Evolutionary conservation across 1,140 invertebrate genomes (phyloP).

Genomic region (Holotrichia oblita): DNA sequence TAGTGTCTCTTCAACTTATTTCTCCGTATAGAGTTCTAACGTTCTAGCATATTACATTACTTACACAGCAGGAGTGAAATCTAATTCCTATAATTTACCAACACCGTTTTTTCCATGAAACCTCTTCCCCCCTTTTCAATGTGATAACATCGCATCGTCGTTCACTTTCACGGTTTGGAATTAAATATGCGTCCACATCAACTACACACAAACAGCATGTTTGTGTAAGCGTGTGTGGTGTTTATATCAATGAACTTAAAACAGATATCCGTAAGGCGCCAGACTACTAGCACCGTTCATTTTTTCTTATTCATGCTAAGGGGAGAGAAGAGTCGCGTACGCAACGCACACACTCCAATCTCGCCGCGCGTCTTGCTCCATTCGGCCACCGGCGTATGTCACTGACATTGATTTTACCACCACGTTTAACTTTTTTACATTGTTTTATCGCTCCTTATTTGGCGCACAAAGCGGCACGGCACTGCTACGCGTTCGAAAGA

Average conservation of each 20-base stretch:
- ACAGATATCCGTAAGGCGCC: conserved; percentile 34
- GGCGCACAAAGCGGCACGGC: background rate
- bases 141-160: conserved; percentile 6
- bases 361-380: background rate
- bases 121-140: background rate
- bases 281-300: conserved; percentile 11
- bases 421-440: conserved; percentile 10
- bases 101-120: background rate
- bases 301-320: background rate
- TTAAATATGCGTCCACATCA: conserved; percentile 12
- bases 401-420: conserved; percentile 33
- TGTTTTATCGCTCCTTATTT: conserved; percentile 28
- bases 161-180: conserved; percentile 29
- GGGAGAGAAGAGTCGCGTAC: conserved; percentile 7
- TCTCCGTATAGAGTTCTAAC: background rate
- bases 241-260: conserved; percentile 36
- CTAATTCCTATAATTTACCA: conserved; percentile 9
- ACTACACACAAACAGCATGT: background rate
- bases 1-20: background rate
- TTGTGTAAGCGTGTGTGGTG: conserved; percentile 4
- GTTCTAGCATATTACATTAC: background rate
- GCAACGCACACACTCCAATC: no score
- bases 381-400: conserved; percentile 25
- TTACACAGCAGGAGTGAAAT: conserved; percentile 2
- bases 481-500: background rate